phyloP scores from a whole-genome alignment of 2,797 vertebrate genomes.

The Mallotus villosus region DNA sequence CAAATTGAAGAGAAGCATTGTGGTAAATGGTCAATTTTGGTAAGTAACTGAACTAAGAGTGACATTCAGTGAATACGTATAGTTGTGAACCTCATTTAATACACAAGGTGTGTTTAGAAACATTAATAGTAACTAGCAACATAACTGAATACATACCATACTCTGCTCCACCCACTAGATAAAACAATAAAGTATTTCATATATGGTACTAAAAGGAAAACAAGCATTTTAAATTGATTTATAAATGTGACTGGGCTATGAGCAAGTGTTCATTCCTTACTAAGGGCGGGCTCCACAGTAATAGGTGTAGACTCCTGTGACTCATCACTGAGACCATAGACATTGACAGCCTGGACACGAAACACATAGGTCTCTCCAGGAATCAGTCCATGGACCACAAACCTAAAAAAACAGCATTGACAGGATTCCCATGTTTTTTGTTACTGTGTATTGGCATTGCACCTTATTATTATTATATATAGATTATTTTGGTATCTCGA shows the following conservation, averaged over 20 bases:
- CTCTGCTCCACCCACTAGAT: conserved; percentile 59
- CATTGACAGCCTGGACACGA: conserved; percentile 91
- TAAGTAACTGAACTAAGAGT: neutral
- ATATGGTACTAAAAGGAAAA: conserved; percentile 12
- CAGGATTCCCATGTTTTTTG: neutral
- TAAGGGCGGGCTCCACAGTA: conserved; percentile 87
- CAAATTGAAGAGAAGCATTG: too few species aligned
- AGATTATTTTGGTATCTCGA: neutral
- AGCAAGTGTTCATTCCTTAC: conserved; percentile 71
- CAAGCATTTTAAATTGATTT: neutral
- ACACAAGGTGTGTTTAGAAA: conserved; percentile 22
- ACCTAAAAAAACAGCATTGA: conserved; percentile 71
- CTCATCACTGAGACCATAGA: conserved; percentile 88
- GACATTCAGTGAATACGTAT: neutral
- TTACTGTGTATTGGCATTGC: neutral
- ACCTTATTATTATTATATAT: neutral
- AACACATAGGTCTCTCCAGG: conserved; percentile 89
- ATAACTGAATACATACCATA: conserved; percentile 65
- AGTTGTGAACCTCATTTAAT: conserved; percentile 61
- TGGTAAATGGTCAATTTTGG: too few species aligned
- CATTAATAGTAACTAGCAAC: conserved; percentile 11
- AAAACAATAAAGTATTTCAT: conserved; percentile 37
- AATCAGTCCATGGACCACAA: conserved; percentile 89
- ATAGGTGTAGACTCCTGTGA: conserved; percentile 91
- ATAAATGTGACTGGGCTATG: neutral